Conservation (phyloP, 2,113 vertebrate species). For the Hyperopisus bebe region DNA sequence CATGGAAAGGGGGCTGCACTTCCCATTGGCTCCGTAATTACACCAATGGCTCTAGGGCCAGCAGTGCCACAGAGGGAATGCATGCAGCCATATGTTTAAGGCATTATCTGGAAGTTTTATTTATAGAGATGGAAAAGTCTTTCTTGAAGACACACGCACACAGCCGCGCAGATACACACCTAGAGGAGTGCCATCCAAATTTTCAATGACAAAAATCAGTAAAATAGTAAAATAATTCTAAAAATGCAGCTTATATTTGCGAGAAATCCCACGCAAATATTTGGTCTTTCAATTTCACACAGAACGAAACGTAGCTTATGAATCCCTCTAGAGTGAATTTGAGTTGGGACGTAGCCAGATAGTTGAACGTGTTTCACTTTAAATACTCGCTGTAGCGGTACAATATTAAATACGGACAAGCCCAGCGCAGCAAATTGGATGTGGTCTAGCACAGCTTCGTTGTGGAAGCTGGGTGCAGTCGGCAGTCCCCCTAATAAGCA, state of each 20-base stretch:
- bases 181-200: background rate
- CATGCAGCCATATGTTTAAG: background rate
- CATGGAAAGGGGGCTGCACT: background rate
- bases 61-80: background rate
- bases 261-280: background rate
- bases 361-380: background rate
- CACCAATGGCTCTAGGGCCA: background rate
- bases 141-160: background rate
- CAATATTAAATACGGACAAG: too few species aligned
- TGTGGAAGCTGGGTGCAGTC: too few species aligned
- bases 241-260: background rate
- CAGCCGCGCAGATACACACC: background rate
- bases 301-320: background rate
- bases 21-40: background rate
- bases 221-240: background rate
- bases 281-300: background rate
- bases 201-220: background rate
- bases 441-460: background rate
- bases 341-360: background rate
- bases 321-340: background rate
- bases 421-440: background rate
- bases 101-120: background rate
- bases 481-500: background rate
- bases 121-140: background rate
- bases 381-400: too few species aligned